Evolutionary conservation across 1,140 invertebrate species (phyloP), one percentile per base, ranked within the genome.

Genomic region (Bicyclus anynana): DNA sequence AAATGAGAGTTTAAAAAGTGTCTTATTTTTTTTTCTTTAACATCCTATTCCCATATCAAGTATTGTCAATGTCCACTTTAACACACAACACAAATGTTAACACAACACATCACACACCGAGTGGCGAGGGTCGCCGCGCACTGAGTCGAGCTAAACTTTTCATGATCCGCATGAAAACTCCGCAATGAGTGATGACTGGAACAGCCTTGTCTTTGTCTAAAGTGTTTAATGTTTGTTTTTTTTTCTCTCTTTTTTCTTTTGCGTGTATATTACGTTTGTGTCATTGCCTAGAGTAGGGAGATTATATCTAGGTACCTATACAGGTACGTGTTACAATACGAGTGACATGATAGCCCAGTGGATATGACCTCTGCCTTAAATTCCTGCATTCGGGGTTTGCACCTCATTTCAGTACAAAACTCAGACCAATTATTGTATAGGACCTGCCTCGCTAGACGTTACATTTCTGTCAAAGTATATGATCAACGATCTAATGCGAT

Each of bases 161-260:
- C 52, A 54, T 50, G 33, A 57, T 42, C 37, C 55, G 48, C 55
- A 57, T 46, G 23, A 51, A 44, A 58, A 51, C 14, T 27, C 20
- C 21, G 40, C 21, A 52, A 52, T 59, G 56, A 59, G 12, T 59
- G 49, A 59, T 59, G 49, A 27, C 18, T 60, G 52, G 18, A 60
- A 54, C 44, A 59, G 44, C 57, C 57, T 58, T 51, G 55, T 16
- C 44, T 29, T 51, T 59, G 44, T 53, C 37, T 21, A 26, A 35
- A 10, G 20, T 54, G 54, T 57, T 60, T 60, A 53, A 53, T 59
- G 53, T 44, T 14, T 7, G 44, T 21, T 48, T 59, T 48, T 47
- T 26, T 12, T 35, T 35, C 44, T 27, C 53, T 47, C 50, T 35
- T 38, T n/a, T n/a, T n/a, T n/a, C n/a, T n/a, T n/a, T n/a, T n/a